Conservation (phyloP, 1,140 invertebrate species). For the Metopolophium dirhodum region DNA sequence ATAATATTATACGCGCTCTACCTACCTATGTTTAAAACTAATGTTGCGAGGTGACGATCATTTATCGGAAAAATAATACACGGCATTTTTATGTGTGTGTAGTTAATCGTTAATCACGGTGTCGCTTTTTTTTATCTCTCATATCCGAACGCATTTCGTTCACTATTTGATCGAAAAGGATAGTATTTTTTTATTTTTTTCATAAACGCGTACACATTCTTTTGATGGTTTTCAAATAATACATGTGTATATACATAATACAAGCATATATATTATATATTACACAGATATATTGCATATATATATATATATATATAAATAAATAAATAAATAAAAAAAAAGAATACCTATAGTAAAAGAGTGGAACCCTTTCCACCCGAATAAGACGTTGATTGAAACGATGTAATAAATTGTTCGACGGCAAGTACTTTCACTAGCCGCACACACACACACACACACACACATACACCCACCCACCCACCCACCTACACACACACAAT, state of each 20-base stretch:
- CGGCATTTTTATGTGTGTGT: not conserved
- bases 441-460: too few species aligned
- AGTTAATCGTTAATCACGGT: not conserved
- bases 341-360: not conserved
- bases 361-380: not conserved
- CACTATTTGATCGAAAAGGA: not conserved
- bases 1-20: not conserved
- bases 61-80: not conserved
- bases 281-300: not conserved
- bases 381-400: constrained; percentile 47
- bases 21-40: too few species aligned
- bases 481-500: too few species aligned
- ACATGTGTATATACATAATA: not conserved
- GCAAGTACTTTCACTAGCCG: constrained; percentile 27
- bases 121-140: not conserved
- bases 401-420: constrained; percentile 42
- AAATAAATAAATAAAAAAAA: not conserved
- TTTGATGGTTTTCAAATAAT: not conserved
- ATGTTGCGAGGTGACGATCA: not conserved
- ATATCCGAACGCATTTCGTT: not conserved
- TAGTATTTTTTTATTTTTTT: not conserved
- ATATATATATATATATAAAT: not conserved
- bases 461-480: too few species aligned
- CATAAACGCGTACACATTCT: not conserved
- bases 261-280: not conserved